Percentiles rank a stretch among this genome's conserved stretches.
Evolutionary conservation across 1,140 invertebrate species (phyloP).

Genomic region (Pararge aegeria): DNA sequence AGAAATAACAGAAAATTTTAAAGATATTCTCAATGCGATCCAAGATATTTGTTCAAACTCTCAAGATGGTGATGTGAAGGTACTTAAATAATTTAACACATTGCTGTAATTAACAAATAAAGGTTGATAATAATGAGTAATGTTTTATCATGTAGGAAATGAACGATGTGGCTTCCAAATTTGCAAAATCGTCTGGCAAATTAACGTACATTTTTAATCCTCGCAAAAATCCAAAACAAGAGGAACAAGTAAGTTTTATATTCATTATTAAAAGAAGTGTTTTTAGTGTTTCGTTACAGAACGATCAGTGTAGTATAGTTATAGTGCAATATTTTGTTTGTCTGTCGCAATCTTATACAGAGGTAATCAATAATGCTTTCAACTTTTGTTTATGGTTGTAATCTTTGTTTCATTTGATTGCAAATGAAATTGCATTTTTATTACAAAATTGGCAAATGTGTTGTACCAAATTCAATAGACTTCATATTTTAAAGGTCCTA

Average conservation of each 20-base stretch:
- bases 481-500: too few species aligned
- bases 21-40: constrained; percentile 36
- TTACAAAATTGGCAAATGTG: too few species aligned
- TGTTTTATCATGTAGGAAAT: background rate
- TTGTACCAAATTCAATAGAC: too few species aligned
- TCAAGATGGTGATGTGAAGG: constrained; percentile 25
- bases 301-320: too few species aligned
- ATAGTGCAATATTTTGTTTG: too few species aligned
- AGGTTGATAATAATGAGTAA: background rate
- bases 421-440: too few species aligned
- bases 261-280: background rate
- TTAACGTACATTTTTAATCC: constrained; percentile 43
- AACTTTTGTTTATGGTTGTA: too few species aligned
- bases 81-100: constrained; percentile 2
- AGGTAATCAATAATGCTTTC: too few species aligned
- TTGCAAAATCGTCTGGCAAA: constrained; percentile 37
- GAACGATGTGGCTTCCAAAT: constrained; percentile 24
- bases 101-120: too few species aligned
- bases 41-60: constrained; percentile 27
- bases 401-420: too few species aligned
- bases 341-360: too few species aligned
- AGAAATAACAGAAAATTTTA: constrained; percentile 28
- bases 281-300: too few species aligned
- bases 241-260: constrained; percentile 30
- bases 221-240: constrained; percentile 27